Percentiles rank a stretch among this genome's conserved stretches.
Conservation (phyloP, 2,113 vertebrate genomes). For the Irena cyanogastra region DNA sequence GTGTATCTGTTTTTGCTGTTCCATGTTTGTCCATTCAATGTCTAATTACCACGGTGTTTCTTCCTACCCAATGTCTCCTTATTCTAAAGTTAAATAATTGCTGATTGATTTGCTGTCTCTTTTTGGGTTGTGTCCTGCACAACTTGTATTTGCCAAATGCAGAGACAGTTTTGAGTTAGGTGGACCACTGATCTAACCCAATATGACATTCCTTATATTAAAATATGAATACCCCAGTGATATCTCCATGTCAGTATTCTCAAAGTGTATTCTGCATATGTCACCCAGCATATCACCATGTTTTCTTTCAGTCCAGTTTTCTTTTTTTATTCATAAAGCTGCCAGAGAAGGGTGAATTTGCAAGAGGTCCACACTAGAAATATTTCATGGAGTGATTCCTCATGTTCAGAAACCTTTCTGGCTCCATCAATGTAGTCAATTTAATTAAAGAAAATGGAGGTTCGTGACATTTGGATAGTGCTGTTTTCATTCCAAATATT, state of each 20-base stretch:
- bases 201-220: neutral
- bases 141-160: neutral
- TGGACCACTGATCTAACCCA: neutral
- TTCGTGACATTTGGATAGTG: neutral
- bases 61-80: neutral
- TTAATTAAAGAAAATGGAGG: slow-evolving; percentile 7
- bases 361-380: neutral
- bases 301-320: neutral
- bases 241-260: neutral
- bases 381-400: neutral
- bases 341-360: neutral
- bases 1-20: neutral
- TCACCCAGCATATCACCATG: neutral
- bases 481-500: neutral
- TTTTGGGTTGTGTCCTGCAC: neutral
- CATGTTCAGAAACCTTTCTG: neutral
- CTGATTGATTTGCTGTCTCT: neutral
- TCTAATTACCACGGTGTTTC: neutral
- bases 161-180: neutral
- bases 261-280: neutral
- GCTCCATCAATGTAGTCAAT: neutral
- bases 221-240: neutral
- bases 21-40: neutral
- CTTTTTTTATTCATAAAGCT: neutral
- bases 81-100: neutral